These are phyloP conservation scores for Cryptosula pallasiana DNA, from an alignment of 2,888 invertebrate species.

Conservation along the genomic window DNA sequence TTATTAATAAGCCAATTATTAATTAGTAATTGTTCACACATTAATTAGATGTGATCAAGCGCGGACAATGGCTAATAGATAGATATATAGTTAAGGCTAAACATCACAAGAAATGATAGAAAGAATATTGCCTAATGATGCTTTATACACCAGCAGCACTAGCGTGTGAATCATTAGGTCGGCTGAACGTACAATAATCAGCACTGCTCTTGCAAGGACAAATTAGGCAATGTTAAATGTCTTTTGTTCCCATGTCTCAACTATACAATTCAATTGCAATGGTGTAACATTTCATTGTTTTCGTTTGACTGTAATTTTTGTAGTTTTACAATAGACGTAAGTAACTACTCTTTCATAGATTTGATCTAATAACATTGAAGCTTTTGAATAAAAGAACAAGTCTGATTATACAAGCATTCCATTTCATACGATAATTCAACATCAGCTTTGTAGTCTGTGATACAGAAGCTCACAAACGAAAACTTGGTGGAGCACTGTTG, in stretches of 20 bases:
- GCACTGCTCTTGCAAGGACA: background rate
- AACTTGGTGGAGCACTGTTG: too few relatives aligned
- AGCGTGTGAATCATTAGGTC: background rate
- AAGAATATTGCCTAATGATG: background rate
- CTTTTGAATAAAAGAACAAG: too few relatives aligned
- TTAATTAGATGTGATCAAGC: background rate
- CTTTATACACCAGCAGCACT: background rate
- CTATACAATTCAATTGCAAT: background rate
- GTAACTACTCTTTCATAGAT: background rate
- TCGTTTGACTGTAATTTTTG: background rate
- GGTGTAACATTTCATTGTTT: constrained; percentile 2
- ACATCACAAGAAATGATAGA: background rate
- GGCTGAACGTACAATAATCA: background rate
- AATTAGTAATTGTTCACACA: background rate
- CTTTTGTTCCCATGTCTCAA: background rate
- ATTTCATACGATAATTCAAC: too few relatives aligned
- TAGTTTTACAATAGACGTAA: background rate
- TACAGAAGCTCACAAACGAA: too few relatives aligned
- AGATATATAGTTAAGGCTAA: too few relatives aligned
- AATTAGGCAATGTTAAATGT: background rate
- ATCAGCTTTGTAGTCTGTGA: too few relatives aligned
- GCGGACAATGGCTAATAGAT: background rate
- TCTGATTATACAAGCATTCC: too few relatives aligned
- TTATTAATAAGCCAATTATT: background rate
- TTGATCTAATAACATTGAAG: background rate